Evolutionary conservation across 2,797 vertebrate genomes (phyloP).

Genomic region (Antrozous pallidus): DNA sequence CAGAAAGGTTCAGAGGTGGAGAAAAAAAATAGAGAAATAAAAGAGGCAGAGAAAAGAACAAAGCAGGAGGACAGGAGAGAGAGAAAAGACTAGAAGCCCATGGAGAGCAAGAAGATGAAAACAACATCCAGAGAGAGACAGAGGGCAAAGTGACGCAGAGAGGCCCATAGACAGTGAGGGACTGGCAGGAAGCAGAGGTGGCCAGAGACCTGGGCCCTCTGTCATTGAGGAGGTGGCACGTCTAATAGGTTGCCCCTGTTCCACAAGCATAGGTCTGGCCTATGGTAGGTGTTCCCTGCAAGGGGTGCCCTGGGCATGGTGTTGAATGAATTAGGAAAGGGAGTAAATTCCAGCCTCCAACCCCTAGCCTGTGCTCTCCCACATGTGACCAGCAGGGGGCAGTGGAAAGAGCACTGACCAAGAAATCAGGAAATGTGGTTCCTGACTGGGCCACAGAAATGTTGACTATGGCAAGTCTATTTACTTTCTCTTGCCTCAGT

Average conservation of each 20-base stretch:
- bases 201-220: neutral
- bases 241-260: neutral
- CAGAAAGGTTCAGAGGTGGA: neutral
- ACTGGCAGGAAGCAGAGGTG: neutral
- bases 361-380: neutral
- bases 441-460: neutral
- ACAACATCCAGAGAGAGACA: neutral
- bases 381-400: neutral
- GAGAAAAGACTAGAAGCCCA: neutral
- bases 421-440: neutral
- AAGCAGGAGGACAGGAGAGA: neutral
- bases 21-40: neutral
- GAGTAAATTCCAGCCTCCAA: neutral
- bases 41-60: neutral
- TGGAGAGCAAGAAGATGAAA: neutral
- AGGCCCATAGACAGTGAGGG: neutral
- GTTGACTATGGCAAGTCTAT: neutral
- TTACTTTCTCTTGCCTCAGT: neutral
- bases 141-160: neutral
- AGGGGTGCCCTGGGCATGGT: fast-evolving
- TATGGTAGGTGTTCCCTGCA: neutral
- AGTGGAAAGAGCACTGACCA: neutral
- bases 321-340: neutral
- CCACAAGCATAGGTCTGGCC: neutral
- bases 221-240: neutral